phyloP scores from a whole-genome alignment of 2,888 invertebrate species.

The Thysanoteuthis rhombus region DNA sequence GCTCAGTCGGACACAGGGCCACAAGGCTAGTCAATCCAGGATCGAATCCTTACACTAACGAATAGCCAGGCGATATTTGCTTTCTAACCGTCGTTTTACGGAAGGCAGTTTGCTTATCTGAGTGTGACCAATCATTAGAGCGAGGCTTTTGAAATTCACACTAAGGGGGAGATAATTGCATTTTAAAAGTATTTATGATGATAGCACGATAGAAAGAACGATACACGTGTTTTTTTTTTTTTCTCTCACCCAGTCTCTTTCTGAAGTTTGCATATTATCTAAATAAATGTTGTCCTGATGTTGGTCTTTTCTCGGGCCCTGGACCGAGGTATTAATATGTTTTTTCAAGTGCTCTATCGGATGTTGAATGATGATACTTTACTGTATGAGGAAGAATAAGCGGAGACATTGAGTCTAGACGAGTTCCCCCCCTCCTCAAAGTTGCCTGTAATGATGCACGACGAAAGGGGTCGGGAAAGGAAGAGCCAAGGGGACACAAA shows the following conservation, averaged over 20 bases:
- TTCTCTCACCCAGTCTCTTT: not conserved
- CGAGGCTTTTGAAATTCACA: not conserved
- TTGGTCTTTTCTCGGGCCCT: not conserved
- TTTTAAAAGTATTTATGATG: not conserved
- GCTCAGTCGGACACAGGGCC: not conserved
- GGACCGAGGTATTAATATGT: not conserved
- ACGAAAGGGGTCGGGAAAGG: not conserved
- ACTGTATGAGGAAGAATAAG: not conserved
- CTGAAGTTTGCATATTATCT: not conserved
- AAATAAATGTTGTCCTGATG: not conserved
- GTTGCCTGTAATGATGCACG: not conserved
- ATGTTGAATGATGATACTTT: not conserved
- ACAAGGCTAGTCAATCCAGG: not conserved
- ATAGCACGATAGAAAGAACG: not conserved
- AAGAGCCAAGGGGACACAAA: not conserved
- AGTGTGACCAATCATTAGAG: not conserved
- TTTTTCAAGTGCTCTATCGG: not conserved
- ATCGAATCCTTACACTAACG: not conserved
- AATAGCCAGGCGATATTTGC: not conserved
- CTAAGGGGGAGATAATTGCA: not conserved
- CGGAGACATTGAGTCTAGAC: not conserved
- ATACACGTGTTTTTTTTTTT: no score
- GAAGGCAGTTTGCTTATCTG: not conserved
- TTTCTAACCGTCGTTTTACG: not conserved
- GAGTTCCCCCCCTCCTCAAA: not conserved